These are phyloP conservation scores for Sitta europaea DNA, from an alignment of 2,113 vertebrate genomes.

Conservation along the genomic window DNA sequence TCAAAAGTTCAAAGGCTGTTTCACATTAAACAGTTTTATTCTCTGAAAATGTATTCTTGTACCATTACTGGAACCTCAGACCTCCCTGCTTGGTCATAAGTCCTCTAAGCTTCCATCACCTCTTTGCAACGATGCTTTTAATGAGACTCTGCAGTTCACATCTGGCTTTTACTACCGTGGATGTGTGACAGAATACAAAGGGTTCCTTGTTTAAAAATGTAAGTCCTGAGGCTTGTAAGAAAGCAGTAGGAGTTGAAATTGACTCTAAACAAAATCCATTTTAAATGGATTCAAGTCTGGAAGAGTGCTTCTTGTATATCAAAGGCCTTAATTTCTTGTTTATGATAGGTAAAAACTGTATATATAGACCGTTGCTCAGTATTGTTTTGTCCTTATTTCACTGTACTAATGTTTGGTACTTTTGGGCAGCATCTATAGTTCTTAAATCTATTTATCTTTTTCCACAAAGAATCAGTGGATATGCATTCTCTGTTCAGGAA, in stretches of 20 bases:
- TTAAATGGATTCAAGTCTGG: conserved; percentile 58
- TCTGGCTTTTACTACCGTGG: conserved; percentile 66
- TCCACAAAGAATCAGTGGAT: background rate
- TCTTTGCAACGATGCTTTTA: conserved; percentile 56
- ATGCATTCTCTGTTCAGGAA: background rate
- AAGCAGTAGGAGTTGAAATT: conserved; percentile 49
- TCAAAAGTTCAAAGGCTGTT: background rate
- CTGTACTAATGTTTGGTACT: background rate
- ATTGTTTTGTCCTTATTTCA: background rate
- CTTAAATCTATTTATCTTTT: background rate
- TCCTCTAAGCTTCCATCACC: conserved; percentile 64
- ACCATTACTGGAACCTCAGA: conserved; percentile 34
- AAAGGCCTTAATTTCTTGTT: conserved; percentile 53
- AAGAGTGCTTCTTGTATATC: conserved; percentile 22
- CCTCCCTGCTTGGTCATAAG: conserved; percentile 61
- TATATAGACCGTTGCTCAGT: background rate
- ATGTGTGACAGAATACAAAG: conserved; percentile 63
- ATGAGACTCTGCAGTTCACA: conserved; percentile 60
- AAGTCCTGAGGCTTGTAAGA: conserved; percentile 59
- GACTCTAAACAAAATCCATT: conserved; percentile 70
- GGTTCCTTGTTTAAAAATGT: conserved; percentile 64
- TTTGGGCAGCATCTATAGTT: background rate
- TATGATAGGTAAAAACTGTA: background rate
- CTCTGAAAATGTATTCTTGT: background rate
- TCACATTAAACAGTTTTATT: background rate